Base-by-base conservation (phyloP, 2,888 invertebrate species). In the Augiades crinisus region DNA sequence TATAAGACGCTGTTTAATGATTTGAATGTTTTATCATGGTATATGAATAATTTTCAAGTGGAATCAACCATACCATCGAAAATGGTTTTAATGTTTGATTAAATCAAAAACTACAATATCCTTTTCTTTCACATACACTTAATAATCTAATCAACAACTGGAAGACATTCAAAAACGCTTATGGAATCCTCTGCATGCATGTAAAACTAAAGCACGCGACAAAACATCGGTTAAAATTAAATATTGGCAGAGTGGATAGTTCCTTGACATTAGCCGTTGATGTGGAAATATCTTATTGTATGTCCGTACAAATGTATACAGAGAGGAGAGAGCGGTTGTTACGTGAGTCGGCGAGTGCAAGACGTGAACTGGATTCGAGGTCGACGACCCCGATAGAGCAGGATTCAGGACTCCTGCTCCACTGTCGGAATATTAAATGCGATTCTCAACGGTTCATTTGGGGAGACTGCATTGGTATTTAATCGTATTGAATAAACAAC, bases 361-460 rank as follows among this genome's bases (percentile, higher is more conserved):
- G 86, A 80, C 85, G 70, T 78, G 81, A 78, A 84, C 86, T 87
- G 87, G 88, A 82, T 83, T 77, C 59, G 75, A 83, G 88, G 78
- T 80, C 83, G 65, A 65, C 73, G 83, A 86, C 85, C 84, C 72
- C 76, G 63, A 68, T 72, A 72, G 68, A 80, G 79, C 79, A 83
- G 88, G 87, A 85, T 80, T 81, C 82, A 83, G 88, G 88, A 87
- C 84, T 81, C 71, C 72, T 76, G 33, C 49, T 49, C 47, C 49
- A 49, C 74, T 66, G 71, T 68, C 77, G 74, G 83, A 86, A 85
- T 85, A 84, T 77, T 75, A 80, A 83, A 72, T 60, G 56, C 56
- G 57, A 66, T 59, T 60, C 59, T 60, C 54, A 57, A 49, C 55
- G 49, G 52, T 58, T 51, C 44, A 51, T 51, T 44, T 51, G 22